A percentile compares a stretch with the other conserved stretches of the same genome.
phyloP scores from a whole-genome alignment of 2,113 vertebrate species.

The Bolborhynchus lineola region DNA sequence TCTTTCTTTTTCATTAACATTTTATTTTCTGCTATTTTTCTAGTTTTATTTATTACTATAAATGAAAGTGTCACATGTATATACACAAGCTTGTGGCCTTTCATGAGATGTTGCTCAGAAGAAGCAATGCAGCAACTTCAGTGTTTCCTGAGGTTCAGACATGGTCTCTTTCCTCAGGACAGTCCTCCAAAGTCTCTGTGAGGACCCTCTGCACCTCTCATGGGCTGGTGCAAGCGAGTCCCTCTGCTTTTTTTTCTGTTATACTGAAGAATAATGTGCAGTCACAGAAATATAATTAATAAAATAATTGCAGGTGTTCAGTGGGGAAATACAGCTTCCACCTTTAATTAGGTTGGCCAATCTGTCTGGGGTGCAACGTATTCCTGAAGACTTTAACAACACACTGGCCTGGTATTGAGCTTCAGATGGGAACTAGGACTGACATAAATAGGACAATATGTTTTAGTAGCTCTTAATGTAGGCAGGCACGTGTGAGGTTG shows the following conservation, averaged over 20 bases:
- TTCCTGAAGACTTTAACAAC: background rate
- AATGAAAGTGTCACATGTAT: background rate
- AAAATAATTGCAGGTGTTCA: background rate
- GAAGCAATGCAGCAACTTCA: background rate
- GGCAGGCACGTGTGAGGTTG: background rate
- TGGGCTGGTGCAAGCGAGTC: fast-evolving
- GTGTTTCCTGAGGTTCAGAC: background rate
- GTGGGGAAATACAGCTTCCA: background rate
- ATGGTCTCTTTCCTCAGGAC: background rate
- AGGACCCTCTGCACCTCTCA: background rate
- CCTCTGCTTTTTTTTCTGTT: background rate
- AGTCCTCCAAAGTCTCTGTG: background rate
- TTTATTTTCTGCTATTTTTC: background rate
- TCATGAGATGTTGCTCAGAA: background rate
- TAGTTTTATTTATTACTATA: background rate
- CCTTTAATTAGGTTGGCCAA: background rate
- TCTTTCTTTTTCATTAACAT: background rate
- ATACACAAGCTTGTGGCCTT: background rate
- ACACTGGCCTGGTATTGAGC: background rate
- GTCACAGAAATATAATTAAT: background rate
- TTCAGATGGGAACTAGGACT: background rate
- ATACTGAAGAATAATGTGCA: background rate
- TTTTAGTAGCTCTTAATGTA: background rate
- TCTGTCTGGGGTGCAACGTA: background rate
- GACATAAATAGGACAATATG: background rate